Evolutionary conservation across 2,888 invertebrate genomes (phyloP).

Genomic region (Agrotis ipsilon): DNA sequence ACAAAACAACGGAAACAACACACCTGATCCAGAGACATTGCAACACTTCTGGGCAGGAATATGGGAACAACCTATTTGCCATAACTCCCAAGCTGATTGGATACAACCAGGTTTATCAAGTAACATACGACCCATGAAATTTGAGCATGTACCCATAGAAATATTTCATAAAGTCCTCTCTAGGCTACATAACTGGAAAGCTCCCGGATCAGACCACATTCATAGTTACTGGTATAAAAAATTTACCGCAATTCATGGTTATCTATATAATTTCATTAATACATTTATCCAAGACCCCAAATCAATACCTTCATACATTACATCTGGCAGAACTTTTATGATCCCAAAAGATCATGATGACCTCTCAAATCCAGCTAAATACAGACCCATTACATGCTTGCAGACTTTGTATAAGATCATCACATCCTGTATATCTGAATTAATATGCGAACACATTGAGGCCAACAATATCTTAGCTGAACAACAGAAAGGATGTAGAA

Average conservation of each 20-base stretch:
- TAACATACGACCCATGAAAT: background rate
- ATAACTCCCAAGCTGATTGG: slow-evolving; percentile 28
- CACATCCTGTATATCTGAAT: background rate
- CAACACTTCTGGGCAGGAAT: slow-evolving; percentile 26
- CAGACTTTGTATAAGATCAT: background rate
- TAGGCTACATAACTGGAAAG: slow-evolving; percentile 24
- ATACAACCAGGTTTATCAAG: slow-evolving; percentile 1
- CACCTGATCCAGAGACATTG: background rate
- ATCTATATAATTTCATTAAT: slow-evolving; percentile 11
- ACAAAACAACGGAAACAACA: background rate
- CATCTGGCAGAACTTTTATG: slow-evolving; percentile 22
- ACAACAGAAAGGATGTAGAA: background rate
- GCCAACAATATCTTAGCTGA: too few species aligned
- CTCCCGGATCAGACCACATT: slow-evolving; percentile 17
- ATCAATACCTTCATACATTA: slow-evolving; percentile 12
- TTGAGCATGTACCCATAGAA: slow-evolving; percentile 6
- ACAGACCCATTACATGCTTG: background rate
- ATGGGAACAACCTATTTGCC: slow-evolving; percentile 15
- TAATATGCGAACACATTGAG: background rate
- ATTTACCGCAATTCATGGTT: slow-evolving; percentile 5
- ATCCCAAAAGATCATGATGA: slow-evolving; percentile 25
- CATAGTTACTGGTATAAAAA: slow-evolving; percentile 32
- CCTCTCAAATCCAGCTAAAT: slow-evolving; percentile 24
- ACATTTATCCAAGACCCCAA: slow-evolving; percentile 14
- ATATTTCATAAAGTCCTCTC: slow-evolving; percentile 15